phyloP scores from a whole-genome alignment of 2,888 invertebrate species.

The Blastobasis lacticolella region DNA sequence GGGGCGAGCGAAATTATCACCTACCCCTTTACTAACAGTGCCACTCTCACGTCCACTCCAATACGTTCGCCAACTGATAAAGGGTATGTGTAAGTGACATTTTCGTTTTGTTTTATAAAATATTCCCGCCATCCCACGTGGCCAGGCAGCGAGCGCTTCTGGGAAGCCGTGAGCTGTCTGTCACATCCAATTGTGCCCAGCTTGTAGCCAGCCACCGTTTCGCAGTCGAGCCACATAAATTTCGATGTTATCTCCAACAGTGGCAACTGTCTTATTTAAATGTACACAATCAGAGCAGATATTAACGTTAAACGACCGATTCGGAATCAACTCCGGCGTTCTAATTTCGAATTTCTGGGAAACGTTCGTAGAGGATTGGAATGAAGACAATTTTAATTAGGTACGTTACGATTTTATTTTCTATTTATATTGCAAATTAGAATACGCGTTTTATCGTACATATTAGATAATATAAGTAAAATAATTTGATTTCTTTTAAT shows the following conservation, averaged over 20 bases:
- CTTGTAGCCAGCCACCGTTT: conserved; percentile 36
- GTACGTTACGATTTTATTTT: no score
- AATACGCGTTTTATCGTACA: no score
- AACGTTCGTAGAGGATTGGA: conserved; percentile 7
- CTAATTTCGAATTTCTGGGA: conserved; percentile 21
- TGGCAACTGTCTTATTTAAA: conserved; percentile 39
- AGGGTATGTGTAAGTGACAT: conserved; percentile 14
- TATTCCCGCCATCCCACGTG: conserved; percentile 24
- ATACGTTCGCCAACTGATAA: background rate
- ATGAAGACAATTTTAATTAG: background rate
- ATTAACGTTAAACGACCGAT: conserved; percentile 21
- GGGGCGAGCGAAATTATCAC: no score
- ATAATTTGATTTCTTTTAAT: no score
- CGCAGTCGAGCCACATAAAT: conserved; percentile 46
- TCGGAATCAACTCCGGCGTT: conserved; percentile 22
- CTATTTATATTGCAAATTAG: no score
- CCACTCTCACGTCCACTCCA: background rate
- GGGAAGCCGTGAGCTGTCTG: conserved; percentile 37
- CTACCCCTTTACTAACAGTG: no score
- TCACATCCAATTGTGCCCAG: conserved; percentile 46
- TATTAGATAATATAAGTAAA: no score
- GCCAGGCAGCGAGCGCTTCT: conserved; percentile 30
- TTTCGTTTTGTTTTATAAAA: conserved; percentile 10
- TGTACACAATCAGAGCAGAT: conserved; percentile 25
- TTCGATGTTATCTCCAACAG: conserved; percentile 43